A percentile compares a stretch with the other conserved stretches of the same genome.
Evolutionary conservation across 2,888 invertebrate genomes (phyloP).

Genomic region (Odontomyia ornata): DNA sequence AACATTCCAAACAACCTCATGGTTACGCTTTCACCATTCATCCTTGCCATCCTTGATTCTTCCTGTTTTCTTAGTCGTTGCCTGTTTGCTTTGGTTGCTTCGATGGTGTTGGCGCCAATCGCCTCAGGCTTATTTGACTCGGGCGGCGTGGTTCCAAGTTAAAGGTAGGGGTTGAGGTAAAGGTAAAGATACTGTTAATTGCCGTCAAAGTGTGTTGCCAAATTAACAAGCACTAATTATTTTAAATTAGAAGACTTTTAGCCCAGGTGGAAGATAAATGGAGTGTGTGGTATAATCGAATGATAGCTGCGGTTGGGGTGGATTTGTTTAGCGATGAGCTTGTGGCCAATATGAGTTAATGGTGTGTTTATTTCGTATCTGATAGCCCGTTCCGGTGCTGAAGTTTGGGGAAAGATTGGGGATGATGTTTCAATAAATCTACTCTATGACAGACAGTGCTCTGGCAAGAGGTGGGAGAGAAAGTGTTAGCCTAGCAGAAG

Average conservation of each 20-base stretch:
- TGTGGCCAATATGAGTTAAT: constrained; percentile 33
- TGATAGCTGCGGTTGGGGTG: background rate
- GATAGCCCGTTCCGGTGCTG: constrained; percentile 7
- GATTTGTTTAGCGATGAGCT: background rate
- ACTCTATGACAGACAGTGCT: background rate
- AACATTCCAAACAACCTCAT: background rate
- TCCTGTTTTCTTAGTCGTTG: background rate
- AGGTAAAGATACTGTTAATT: constrained; percentile 37
- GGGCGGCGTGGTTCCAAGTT: background rate
- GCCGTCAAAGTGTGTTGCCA: constrained; percentile 42
- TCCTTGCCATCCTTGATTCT: background rate
- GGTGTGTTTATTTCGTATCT: constrained; percentile 17
- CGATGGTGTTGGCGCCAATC: background rate
- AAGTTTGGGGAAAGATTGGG: background rate
- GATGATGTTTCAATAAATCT: constrained; percentile 4
- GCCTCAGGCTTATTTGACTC: background rate
- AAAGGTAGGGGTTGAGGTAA: constrained; percentile 9
- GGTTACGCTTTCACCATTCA: background rate
- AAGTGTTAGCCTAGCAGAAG: background rate
- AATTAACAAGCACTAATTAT: constrained; percentile 44
- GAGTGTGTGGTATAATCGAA: constrained; percentile 20
- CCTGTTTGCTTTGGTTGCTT: background rate
- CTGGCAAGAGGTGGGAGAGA: too few relatives aligned
- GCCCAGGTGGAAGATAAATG: constrained; percentile 44
- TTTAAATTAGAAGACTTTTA: constrained; percentile 44